A percentile compares a stretch with the other conserved stretches of the same genome.
Conservation (phyloP, 64 coral and sea anemone genomes). For the Catalaphyllia jardinei region DNA sequence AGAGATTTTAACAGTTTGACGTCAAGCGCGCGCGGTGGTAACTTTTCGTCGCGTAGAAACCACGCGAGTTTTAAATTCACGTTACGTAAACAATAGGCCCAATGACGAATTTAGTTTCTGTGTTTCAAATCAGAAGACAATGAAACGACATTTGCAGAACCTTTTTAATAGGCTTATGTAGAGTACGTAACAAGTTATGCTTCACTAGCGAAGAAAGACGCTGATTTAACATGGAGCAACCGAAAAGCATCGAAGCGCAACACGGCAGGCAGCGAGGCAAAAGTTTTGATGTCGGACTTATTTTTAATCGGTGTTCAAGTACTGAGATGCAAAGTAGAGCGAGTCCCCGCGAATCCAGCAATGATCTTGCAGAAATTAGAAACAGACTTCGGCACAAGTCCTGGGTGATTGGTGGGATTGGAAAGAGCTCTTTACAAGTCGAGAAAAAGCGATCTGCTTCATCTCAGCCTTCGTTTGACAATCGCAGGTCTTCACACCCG, state of each 20-base stretch:
- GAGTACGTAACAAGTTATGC: background rate
- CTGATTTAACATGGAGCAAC: constrained; percentile 8
- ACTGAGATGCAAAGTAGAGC: constrained; percentile 7
- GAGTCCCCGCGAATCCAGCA: background rate
- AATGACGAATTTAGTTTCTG: background rate
- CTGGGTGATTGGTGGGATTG: background rate
- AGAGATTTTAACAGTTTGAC: background rate
- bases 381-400: constrained; percentile 12
- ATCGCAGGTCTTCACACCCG: background rate
- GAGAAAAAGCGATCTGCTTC: constrained; percentile 10
- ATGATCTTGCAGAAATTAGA: background rate
- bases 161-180: background rate
- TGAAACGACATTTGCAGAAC: background rate
- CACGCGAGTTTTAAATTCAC: background rate
- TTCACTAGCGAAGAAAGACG: constrained; percentile 3
- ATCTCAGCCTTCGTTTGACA: background rate
- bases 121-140: background rate
- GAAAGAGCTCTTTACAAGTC: background rate
- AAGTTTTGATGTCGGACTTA: background rate
- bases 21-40: background rate
- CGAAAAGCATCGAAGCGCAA: background rate
- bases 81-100: constrained; percentile 12
- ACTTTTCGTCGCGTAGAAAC: constrained; percentile 29
- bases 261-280: background rate
- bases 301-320: constrained; percentile 1